phyloP scores from a whole-genome alignment of 2,797 vertebrate species.

The Lagorchestes hirsutus region DNA sequence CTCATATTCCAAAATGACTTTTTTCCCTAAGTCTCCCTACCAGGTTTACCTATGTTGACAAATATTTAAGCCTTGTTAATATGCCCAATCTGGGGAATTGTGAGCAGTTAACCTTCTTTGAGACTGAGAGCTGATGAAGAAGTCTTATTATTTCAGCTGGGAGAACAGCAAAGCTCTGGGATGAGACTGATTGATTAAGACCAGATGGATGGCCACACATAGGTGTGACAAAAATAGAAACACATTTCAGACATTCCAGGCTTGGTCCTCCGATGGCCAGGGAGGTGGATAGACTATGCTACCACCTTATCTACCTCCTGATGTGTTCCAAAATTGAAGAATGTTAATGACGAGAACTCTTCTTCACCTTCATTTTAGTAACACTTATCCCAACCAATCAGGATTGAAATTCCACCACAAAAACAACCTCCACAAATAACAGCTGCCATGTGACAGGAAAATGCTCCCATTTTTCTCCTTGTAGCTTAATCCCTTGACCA shows the following conservation, averaged over 20 bases:
- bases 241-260: conserved; percentile 92
- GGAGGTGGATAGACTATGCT: conserved; percentile 83
- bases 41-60: conserved; percentile 84
- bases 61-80: conserved; percentile 83
- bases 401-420: conserved; percentile 74
- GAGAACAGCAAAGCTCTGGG: conserved; percentile 88
- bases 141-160: conserved; percentile 94
- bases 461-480: conserved; percentile 5
- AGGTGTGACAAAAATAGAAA: conserved; percentile 94
- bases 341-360: conserved; percentile 86
- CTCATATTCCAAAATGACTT: conserved; percentile 79
- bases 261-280: conserved; percentile 87
- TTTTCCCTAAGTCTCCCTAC: conserved; percentile 72
- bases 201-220: conserved; percentile 95
- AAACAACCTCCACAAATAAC: conserved; percentile 78
- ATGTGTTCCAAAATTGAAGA: conserved; percentile 86
- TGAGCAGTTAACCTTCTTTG: conserved; percentile 84
- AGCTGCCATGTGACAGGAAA: conserved; percentile 64
- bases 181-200: conserved; percentile 94
- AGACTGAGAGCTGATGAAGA: conserved; percentile 85
- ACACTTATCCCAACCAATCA: conserved; percentile 77
- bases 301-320: conserved; percentile 88
- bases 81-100: conserved; percentile 78
- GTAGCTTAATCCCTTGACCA: conserved; percentile 72
- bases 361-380: conserved; percentile 78